Evolutionary conservation across 2,888 invertebrate species (phyloP).

Genomic region (Alitta virens): DNA sequence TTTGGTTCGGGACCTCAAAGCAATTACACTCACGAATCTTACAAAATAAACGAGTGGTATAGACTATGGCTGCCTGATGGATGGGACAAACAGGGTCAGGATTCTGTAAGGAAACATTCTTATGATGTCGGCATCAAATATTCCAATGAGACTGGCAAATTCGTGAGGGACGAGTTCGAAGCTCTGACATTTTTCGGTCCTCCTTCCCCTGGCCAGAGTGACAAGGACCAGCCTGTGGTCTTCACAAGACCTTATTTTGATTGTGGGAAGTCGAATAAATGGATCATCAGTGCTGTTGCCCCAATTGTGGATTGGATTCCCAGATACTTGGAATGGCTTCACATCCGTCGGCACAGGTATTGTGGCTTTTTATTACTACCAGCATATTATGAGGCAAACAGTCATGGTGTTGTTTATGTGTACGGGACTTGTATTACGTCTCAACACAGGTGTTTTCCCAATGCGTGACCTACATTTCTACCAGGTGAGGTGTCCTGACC

Average conservation of each 20-base stretch:
- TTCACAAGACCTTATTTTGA: slow-evolving; percentile 96
- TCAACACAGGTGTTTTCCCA: no score
- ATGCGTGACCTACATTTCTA: no score
- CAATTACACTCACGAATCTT: slow-evolving; percentile 88
- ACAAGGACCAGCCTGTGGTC: slow-evolving; percentile 71
- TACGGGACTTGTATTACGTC: no score
- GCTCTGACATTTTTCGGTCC: slow-evolving; percentile 53
- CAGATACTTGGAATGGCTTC: slow-evolving; percentile 50
- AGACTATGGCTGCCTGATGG: slow-evolving; percentile 86
- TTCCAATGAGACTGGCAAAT: slow-evolving; percentile 50
- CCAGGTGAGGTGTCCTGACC: no score
- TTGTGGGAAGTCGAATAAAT: slow-evolving; percentile 91
- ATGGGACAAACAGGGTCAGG: slow-evolving; percentile 69
- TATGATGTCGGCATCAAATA: slow-evolving; percentile 50
- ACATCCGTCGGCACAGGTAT: slow-evolving; percentile 49
- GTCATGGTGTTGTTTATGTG: no score
- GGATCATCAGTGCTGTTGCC: slow-evolving; percentile 90
- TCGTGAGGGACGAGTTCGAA: slow-evolving; percentile 40
- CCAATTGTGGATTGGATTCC: slow-evolving; percentile 96
- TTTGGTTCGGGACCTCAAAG: slow-evolving; percentile 71
- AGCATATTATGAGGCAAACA: no score
- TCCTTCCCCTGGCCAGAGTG: slow-evolving; percentile 52
- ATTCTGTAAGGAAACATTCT: slow-evolving; percentile 37
- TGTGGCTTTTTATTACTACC: no score
- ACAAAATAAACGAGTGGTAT: slow-evolving; percentile 93